Percentiles rank a stretch among this genome's conserved stretches.
phyloP scores from a whole-genome alignment of 2,113 vertebrate genomes.

The Tricholaema leucomelas region DNA sequence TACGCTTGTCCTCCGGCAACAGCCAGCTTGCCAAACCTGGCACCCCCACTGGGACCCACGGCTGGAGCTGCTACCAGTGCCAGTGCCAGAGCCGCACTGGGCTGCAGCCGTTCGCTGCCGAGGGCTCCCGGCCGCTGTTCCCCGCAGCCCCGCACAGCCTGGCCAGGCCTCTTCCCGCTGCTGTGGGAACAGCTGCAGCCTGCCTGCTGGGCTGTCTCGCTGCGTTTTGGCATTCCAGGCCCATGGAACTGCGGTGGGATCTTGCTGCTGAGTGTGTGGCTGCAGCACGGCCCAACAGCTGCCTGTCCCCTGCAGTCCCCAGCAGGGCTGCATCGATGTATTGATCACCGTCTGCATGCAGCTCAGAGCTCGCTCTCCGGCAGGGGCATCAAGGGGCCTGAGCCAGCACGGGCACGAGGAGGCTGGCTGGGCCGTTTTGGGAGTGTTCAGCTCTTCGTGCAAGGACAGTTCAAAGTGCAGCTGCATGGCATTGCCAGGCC shows the following conservation, averaged over 20 bases:
- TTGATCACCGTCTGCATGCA: neutral
- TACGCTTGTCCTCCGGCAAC: neutral
- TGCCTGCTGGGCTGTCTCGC: neutral
- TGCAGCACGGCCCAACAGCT: accelerated
- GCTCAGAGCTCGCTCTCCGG: neutral
- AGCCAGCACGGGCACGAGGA: neutral
- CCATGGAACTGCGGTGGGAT: neutral
- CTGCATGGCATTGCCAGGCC: accelerated
- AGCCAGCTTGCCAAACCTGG: neutral
- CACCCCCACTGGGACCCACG: too few species aligned
- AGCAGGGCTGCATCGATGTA: neutral
- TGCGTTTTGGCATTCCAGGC: neutral
- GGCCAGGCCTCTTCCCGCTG: accelerated
- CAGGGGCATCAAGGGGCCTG: accelerated
- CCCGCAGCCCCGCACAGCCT: neutral
- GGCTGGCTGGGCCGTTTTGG: neutral
- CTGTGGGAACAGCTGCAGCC: accelerated
- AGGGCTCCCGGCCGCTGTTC: accelerated
- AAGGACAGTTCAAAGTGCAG: neutral
- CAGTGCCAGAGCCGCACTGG: accelerated
- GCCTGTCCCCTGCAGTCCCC: accelerated
- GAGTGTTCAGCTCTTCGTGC: neutral
- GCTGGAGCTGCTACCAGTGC: accelerated
- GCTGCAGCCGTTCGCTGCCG: accelerated
- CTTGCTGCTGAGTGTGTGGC: accelerated